A percentile compares a stretch with the other conserved stretches of the same genome.
Conservation (phyloP, 2,888 invertebrate species). For the Mythimna impura region DNA sequence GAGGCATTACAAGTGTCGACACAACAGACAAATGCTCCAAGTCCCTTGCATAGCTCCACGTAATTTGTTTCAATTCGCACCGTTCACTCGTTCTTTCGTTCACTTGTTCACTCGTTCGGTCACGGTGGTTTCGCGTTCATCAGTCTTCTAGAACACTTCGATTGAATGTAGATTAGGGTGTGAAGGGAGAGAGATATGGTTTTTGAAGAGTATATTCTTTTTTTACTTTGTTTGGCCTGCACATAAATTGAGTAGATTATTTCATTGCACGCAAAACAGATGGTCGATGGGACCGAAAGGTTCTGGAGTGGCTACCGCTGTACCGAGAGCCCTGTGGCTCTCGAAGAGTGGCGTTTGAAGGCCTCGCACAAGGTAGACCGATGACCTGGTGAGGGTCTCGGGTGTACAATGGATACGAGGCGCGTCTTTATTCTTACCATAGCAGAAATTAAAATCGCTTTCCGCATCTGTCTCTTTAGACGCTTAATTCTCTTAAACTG, state of each 20-base stretch:
- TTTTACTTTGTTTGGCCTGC: neutral
- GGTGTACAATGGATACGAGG: too few relatives aligned
- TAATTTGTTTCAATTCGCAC: conserved; percentile 78
- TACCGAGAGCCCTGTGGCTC: rapidly evolving
- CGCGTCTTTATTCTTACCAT: too few relatives aligned
- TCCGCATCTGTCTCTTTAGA: too few relatives aligned
- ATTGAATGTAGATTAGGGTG: conserved; percentile 57
- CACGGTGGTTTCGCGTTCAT: conserved; percentile 58
- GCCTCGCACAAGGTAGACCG: too few relatives aligned
- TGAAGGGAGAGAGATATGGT: conserved; percentile 18
- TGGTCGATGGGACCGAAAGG: too few relatives aligned
- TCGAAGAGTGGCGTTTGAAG: too few relatives aligned
- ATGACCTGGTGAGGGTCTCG: too few relatives aligned
- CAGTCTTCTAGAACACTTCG: conserved; percentile 50
- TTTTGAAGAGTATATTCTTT: conserved; percentile 2
- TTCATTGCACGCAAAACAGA: too few relatives aligned
- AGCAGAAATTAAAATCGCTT: too few relatives aligned
- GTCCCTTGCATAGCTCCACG: conserved; percentile 68
- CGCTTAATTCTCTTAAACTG: too few relatives aligned
- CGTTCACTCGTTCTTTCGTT: conserved; percentile 64
- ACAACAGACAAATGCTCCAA: conserved; percentile 65
- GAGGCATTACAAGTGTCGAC: conserved; percentile 59
- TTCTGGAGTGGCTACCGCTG: too few relatives aligned
- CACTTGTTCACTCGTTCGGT: conserved; percentile 55
- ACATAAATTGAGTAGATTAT: neutral